Evolutionary conservation across 2,888 invertebrate species (phyloP), one percentile per base, ranked within the genome.

Genomic region (Drosophila sordidapex): DNA sequence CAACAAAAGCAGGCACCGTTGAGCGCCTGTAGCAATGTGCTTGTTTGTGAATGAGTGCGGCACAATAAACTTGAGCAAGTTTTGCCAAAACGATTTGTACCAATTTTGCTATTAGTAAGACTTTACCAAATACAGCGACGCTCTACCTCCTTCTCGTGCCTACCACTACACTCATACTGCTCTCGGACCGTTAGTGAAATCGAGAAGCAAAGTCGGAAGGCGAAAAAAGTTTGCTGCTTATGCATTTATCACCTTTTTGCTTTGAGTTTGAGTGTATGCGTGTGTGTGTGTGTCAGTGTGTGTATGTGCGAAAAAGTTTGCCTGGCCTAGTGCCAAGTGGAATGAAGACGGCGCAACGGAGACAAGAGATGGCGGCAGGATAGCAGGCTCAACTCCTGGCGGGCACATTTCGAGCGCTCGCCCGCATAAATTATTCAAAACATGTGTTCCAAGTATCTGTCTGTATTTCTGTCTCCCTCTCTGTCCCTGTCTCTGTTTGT

Each of bases 391-490:
- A 83, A 83, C 81, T 90, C 87, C 90, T 88, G 81, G 70, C 72
- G 90, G 88, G 81, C 90, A 87, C 86, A 89, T 89, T 86, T 85
- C 81, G 72, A 72, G 70, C 83, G 83, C 79, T 77, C 81, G 82
- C 84, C 87, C 84, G 87, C 89, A 91, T 91, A 91, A 91, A 91
- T 92, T 91, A 91, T 91, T 91, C 92, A 91, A 91, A 91, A 90
- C 91, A 91, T 91, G 91, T 92, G 91, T 90, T 91, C 71, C 67
- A 61, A 74, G 82, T 76, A 76, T 88, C 72, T 74, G 84, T 40
- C 68, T 68, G 56, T 57, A 29, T 15, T 7, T 56, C 38, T 36
- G 38, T 38, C 38, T n/a, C 3, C 15, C 21, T 69, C 27, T 29
- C 38, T 29, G 74, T 73, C 77, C 77, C 69, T 73, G 88, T 35